phyloP scores from a whole-genome alignment of 2,113 vertebrate species.

The Barbus barbus region DNA sequence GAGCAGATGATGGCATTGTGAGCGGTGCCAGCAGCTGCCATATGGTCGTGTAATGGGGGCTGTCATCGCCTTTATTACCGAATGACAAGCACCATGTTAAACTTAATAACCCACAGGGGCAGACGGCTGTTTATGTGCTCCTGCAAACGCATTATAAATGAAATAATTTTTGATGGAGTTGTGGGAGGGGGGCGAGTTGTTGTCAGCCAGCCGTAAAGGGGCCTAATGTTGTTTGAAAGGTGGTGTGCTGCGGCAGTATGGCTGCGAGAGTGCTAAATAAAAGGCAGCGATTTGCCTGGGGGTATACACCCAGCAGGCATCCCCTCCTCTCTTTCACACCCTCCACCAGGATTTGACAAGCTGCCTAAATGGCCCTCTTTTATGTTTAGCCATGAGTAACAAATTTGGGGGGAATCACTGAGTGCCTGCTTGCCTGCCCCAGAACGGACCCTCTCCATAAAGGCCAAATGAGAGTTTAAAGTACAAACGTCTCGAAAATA shows the following conservation, averaged over 20 bases:
- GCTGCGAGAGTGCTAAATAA: conserved; percentile 73
- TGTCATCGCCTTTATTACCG: conserved; percentile 81
- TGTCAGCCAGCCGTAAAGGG: conserved; percentile 71
- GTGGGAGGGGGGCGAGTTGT: conserved; percentile 65
- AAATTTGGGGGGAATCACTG: conserved; percentile 22
- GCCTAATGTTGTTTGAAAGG: conserved; percentile 84
- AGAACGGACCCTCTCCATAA: conserved; percentile 6
- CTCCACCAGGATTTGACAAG: conserved; percentile 74
- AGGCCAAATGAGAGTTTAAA: conserved; percentile 3
- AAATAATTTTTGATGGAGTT: conserved; percentile 45
- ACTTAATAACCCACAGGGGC: conserved; percentile 71
- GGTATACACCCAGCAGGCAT: conserved; percentile 76
- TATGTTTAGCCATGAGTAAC: conserved; percentile 50
- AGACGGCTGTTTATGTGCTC: conserved; percentile 73
- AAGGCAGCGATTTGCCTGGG: conserved; percentile 72
- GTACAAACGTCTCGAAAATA: neutral
- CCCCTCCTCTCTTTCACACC: conserved; percentile 58
- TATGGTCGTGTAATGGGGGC: conserved; percentile 80
- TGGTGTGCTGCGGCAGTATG: conserved; percentile 70
- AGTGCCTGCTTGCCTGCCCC: neutral
- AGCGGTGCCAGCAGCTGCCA: conserved; percentile 74
- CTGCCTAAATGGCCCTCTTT: conserved; percentile 65
- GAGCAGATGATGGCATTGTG: conserved; percentile 76
- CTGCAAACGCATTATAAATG: conserved; percentile 62
- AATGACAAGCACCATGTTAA: conserved; percentile 81